These are phyloP conservation scores for Podarcis siculus DNA, from an alignment of 2,797 vertebrate species.

Conservation along the genomic window DNA sequence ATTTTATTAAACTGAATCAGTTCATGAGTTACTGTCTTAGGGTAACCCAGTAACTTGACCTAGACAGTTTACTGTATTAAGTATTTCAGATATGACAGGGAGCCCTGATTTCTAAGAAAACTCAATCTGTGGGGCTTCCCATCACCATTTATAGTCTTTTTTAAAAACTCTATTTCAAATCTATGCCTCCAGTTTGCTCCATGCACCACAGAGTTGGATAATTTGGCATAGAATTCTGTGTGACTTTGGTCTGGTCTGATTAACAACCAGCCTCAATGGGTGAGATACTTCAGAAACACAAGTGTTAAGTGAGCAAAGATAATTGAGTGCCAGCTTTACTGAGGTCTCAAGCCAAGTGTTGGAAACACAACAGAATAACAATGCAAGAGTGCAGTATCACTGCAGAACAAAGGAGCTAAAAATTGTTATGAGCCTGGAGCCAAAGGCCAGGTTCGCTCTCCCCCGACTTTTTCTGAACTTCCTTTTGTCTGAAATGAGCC, in stretches of 20 bases:
- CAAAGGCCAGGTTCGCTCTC: background rate
- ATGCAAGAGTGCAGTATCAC: background rate
- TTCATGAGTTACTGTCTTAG: background rate
- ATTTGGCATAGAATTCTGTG: background rate
- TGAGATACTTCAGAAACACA: conserved; percentile 19
- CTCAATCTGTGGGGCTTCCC: background rate
- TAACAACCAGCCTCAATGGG: background rate
- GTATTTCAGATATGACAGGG: background rate
- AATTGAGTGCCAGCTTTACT: conserved; percentile 15
- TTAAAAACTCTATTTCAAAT: background rate
- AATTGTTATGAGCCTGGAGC: conserved; percentile 9
- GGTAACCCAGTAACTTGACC: background rate
- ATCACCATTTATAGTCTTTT: background rate
- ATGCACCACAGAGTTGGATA: background rate
- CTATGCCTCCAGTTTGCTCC: background rate
- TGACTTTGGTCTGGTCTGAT: background rate
- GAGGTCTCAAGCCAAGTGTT: conserved; percentile 50
- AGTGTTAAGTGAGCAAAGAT: conserved; percentile 29
- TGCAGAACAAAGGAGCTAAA: conserved; percentile 37
- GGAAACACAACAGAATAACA: conserved; percentile 38
- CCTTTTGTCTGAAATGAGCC: background rate
- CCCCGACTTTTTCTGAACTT: no score
- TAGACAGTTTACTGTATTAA: background rate
- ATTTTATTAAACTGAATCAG: background rate
- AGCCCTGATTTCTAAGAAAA: background rate